Percentiles rank a stretch among this genome's conserved stretches.
These are phyloP conservation scores for Gila robusta DNA, from an alignment of 2,797 vertebrate genomes.

Conservation along the genomic window DNA sequence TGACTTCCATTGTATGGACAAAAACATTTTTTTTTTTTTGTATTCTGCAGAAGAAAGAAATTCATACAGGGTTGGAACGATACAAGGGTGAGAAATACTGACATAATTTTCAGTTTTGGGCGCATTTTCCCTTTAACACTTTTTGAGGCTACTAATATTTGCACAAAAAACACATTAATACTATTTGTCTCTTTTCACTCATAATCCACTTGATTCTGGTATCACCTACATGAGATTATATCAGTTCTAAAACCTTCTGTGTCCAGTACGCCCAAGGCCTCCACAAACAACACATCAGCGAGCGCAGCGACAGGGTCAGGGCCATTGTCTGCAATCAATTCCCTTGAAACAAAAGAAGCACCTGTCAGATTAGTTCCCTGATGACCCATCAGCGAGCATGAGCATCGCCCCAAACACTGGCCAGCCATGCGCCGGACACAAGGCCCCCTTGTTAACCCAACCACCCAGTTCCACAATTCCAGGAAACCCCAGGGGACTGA, in stretches of 20 bases:
- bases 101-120: neutral
- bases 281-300: constrained; percentile 67
- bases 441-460: constrained; percentile 83
- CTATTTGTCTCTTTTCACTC: neutral
- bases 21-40: neutral
- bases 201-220: constrained; percentile 4
- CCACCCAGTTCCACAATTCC: constrained; percentile 69
- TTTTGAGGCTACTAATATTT: neutral
- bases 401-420: constrained; percentile 65
- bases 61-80: neutral
- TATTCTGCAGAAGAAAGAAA: neutral
- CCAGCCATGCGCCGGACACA: constrained; percentile 87
- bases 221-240: constrained; percentile 29
- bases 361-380: constrained; percentile 82
- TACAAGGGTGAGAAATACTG: neutral
- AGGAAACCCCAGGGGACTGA: constrained; percentile 60
- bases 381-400: constrained; percentile 59
- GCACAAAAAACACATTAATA: neutral
- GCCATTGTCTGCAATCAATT: constrained; percentile 80
- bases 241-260: constrained; percentile 24
- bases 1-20: no score
- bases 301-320: constrained; percentile 73
- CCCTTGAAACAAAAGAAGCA: constrained; percentile 87
- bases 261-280: constrained; percentile 68
- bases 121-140: neutral